Evolutionary conservation across 2,888 invertebrate genomes (phyloP), one percentile per base, ranked within the genome.

Genomic region (Timema cristinae): DNA sequence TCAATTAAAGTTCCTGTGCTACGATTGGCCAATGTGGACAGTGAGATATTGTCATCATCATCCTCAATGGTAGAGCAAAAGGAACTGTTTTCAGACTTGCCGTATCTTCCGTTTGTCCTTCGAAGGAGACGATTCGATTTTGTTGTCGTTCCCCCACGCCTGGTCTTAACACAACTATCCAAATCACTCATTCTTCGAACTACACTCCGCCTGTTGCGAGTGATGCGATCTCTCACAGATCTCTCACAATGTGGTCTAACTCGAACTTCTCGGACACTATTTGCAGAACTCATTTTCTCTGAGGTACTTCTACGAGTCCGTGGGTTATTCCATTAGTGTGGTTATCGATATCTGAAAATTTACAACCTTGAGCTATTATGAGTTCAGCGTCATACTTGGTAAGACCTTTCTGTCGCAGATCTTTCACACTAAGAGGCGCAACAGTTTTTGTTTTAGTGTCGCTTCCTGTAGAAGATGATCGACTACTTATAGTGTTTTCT

Each of bases 371-470:
- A 56, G 93, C 94, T 81, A 94, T 92, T 76, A 94, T 84, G 80
- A 94, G 85, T 81, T 94, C 94, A 9, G 94, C 94, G 82, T 94
- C 94, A 82, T 94, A 94, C 80, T 93, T 93, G 13, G 94, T 94
- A 79, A 94, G 86, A 51, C 94, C 94, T 81, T 93, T 93, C 77
- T 92, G 91, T 73, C 92, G 88, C 82, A 94, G 84, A 82, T 94
- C 94, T 79, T 91, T 91, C 86, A 94, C 91, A 79, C 92, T 93
- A 67, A 93, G 83, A n/a, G 91, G 90, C 69, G 90, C 88, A 69
- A 89, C 88, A 75, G 88, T 85, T 78, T 85, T 85, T 69, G 83
- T 80, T 75, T 84, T 82, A 79, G 81, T 75, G 71, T 73, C 75
- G 63, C 73, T 74, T n/a, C 74, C 70, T 52, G 74, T 68, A 13